Conservation (phyloP, 2,797 vertebrate species). For the Sarcophilus harrisii region DNA sequence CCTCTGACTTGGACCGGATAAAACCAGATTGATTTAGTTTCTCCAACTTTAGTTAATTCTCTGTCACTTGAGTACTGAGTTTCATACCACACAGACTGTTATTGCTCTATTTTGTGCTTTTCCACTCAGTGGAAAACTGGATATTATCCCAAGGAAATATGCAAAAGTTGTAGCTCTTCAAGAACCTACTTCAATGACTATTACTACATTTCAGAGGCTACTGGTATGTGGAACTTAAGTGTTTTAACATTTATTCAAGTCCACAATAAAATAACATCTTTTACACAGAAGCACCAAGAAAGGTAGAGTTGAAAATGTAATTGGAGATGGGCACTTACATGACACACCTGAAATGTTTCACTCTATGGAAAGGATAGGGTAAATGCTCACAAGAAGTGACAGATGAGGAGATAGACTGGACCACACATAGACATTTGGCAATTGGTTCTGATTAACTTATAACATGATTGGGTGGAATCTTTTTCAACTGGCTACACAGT, state of each 20-base stretch:
- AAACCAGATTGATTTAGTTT: background rate
- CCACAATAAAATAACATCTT: background rate
- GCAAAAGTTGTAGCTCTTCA: background rate
- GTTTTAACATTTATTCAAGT: background rate
- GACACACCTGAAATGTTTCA: background rate
- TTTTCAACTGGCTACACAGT: background rate
- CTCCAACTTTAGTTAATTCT: background rate
- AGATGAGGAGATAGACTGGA: background rate
- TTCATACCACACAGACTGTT: background rate
- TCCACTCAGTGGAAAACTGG: background rate
- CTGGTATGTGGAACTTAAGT: background rate
- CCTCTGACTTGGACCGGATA: background rate
- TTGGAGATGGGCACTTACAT: background rate
- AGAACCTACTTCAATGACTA: background rate
- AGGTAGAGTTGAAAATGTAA: background rate
- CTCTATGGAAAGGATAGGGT: background rate
- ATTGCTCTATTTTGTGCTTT: background rate
- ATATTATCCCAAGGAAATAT: background rate
- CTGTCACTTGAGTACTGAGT: background rate
- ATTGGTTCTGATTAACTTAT: background rate
- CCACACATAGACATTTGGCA: background rate
- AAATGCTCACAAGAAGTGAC: background rate
- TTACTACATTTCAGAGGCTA: background rate
- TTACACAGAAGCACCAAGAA: background rate
- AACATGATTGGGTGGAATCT: background rate